A percentile compares a stretch with the other conserved stretches of the same genome.
Evolutionary conservation across 2,113 vertebrate genomes (phyloP).

Genomic region (Monarcha castaneiventris): DNA sequence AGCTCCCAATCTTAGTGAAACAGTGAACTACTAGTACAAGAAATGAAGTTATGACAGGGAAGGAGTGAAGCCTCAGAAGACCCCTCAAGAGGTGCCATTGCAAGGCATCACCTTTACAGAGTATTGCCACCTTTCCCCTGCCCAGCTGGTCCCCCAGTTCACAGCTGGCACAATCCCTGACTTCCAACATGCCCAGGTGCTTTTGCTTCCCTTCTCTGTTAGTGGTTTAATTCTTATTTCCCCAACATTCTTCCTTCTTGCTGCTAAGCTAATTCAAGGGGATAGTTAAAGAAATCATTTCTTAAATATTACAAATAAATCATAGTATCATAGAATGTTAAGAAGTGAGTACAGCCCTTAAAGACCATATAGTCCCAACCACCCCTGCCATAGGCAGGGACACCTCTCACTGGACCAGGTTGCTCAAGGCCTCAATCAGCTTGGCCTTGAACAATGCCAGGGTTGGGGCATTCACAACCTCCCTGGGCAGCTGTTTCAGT

Average conservation of each 20-base stretch:
- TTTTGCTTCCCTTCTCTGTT: neutral
- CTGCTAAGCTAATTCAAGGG: neutral
- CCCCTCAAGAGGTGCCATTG: neutral
- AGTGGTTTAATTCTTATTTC: neutral
- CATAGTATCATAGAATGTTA: neutral
- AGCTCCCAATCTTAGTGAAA: neutral
- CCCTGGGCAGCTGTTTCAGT: neutral
- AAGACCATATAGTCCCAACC: neutral
- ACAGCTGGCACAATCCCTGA: neutral
- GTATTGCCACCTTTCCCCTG: neutral
- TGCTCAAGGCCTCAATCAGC: neutral
- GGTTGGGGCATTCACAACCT: neutral
- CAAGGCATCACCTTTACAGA: fast-evolving
- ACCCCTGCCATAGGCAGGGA: neutral
- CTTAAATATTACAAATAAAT: neutral
- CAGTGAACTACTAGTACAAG: fast-evolving
- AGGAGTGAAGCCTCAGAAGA: neutral
- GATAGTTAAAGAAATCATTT: neutral
- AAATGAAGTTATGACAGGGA: neutral
- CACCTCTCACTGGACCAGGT: neutral
- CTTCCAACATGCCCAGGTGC: neutral
- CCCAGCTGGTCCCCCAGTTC: neutral
- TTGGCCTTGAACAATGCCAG: neutral
- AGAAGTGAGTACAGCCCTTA: too few relatives aligned
- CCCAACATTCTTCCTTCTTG: too few relatives aligned